phyloP scores from a whole-genome alignment of 2,888 invertebrate genomes.

The Drosophila testacea region DNA sequence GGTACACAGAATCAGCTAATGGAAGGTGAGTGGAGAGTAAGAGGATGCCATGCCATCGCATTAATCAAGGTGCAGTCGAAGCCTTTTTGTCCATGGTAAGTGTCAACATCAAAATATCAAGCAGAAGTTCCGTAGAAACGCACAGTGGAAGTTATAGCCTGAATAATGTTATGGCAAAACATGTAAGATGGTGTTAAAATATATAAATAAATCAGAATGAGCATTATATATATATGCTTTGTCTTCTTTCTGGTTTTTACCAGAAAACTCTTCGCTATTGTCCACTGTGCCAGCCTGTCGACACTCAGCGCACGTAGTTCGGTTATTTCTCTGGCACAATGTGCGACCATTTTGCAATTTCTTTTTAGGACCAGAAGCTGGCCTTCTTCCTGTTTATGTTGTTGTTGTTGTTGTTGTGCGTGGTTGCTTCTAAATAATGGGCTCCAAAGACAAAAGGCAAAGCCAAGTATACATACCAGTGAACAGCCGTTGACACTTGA shows the following conservation, averaged over 20 bases:
- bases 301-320: constrained; percentile 58
- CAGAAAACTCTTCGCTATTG: accelerated
- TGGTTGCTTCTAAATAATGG: constrained; percentile 70
- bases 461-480: neutral
- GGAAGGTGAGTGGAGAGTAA: constrained; percentile 10
- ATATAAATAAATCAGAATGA: neutral
- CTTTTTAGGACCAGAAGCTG: constrained; percentile 20
- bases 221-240: too few relatives aligned
- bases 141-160: constrained; percentile 23
- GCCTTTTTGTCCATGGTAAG: constrained; percentile 33
- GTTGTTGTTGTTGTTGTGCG: constrained; percentile 43
- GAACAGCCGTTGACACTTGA: constrained; percentile 19
- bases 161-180: neutral
- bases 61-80: constrained; percentile 73
- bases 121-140: constrained; percentile 21
- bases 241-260: neutral
- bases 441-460: constrained; percentile 54
- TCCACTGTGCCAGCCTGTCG: constrained; percentile 46
- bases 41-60: constrained; percentile 48
- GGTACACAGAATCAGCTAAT: constrained; percentile 25
- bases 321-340: constrained; percentile 48
- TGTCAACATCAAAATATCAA: constrained; percentile 49
- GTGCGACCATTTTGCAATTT: constrained; percentile 53
- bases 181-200: neutral
- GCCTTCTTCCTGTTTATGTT: neutral